phyloP scores from a whole-genome alignment of 2,797 vertebrate species.

The Thripadectes ignobilis region DNA sequence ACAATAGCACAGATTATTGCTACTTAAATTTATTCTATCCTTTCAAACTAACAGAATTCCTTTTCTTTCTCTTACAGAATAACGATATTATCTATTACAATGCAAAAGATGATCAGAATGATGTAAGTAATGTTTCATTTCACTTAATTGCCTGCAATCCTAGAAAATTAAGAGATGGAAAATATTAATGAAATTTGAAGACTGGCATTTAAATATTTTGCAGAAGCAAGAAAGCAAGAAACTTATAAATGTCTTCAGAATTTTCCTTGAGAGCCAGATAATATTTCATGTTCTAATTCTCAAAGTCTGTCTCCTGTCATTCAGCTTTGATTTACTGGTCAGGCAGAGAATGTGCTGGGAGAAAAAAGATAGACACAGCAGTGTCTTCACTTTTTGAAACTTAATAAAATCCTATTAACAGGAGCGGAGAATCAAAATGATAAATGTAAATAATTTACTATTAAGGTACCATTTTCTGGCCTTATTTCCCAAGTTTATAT shows the following conservation, averaged over 20 bases:
- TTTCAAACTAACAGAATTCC: neutral
- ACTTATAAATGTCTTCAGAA: neutral
- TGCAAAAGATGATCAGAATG: constrained; percentile 89
- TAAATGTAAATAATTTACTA: neutral
- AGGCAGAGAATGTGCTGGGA: neutral
- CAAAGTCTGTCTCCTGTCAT: neutral
- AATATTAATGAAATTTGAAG: neutral
- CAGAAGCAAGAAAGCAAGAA: neutral
- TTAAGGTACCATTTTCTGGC: neutral
- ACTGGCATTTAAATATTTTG: neutral
- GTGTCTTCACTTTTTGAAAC: neutral
- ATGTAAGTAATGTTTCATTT: constrained; percentile 74
- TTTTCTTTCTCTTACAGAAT: constrained; percentile 77
- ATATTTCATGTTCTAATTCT: neutral
- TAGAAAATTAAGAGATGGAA: neutral
- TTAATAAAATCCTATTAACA: neutral
- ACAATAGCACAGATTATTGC: neutral
- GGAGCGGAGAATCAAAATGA: neutral
- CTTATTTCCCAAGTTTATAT: neutral
- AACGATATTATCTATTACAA: constrained; percentile 93
- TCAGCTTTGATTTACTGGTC: neutral
- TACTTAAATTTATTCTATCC: neutral
- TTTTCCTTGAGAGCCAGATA: neutral
- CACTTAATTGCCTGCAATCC: neutral
- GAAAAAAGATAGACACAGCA: neutral